Base-by-base conservation (phyloP, 2,888 invertebrate genomes). In the Dynastes tityus region DNA sequence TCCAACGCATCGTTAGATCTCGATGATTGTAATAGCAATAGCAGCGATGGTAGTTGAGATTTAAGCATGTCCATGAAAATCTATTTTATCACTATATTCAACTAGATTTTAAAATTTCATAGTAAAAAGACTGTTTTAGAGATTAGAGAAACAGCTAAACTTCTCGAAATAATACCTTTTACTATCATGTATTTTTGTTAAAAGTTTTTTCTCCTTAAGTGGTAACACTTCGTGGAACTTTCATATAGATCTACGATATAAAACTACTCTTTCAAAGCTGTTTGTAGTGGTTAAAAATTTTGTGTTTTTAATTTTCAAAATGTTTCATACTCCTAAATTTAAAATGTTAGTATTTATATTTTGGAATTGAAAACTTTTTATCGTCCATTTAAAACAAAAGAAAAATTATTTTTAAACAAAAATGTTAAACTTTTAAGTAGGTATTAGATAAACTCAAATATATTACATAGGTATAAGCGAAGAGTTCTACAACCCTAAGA, bases 21-120 rank as follows among this genome's bases (percentile, higher is more conserved):
- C 5, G 88, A 89, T 45, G 89, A 90, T 82, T 87, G 87, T 74
- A 89, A 88, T 82, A 89, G 89, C 81, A 89, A 90, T 82, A 87
- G 88, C 74, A 89, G 89, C 77, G 91, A 91, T 85, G 91, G 91
- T 63, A 91, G 90, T 84, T 90, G 88, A 89, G 85, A 80, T 81
- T 79, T 80, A 78, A 45, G 45, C 45, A 11, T 67, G 55, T 78
- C 68, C 64, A n/a, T 2, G 16, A 55, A 55, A 55, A 55, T 55
- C 37, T n/a, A 29, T 29, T 37, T 53, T 13, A 55, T 51, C 11
- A 29, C 40, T 49, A 11, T 45, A 45, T 8, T 11, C 32, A 65
- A 53, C 68, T 76, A 68, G 67, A 78, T 58, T 79, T 78, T 71
- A 32, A 76, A 77, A 75, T 58, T 78, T 70, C 78, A 77, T 63